Conservation (phyloP, 30 jellyfish, hydroid and myxozoan genomes). For the Turritopsis dohrnii region DNA sequence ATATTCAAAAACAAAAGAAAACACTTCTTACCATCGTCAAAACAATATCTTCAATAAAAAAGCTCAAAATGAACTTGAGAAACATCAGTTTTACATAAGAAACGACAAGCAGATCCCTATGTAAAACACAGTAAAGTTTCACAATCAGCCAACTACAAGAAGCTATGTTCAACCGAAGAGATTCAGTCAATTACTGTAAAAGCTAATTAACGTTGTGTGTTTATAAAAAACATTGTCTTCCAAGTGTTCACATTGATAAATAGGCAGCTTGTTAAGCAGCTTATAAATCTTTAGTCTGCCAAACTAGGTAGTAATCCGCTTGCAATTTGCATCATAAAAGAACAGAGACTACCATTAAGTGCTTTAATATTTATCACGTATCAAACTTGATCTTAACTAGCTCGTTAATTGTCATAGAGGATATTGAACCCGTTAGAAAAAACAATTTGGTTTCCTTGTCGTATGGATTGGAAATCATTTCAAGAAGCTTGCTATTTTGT, state of each 20-base stretch:
- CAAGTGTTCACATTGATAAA: background rate
- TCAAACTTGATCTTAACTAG: background rate
- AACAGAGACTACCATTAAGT: background rate
- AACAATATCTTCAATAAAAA: no score
- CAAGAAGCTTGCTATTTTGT: no score
- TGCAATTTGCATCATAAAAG: background rate
- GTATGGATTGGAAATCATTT: no score
- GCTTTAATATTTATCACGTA: background rate
- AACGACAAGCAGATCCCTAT: background rate
- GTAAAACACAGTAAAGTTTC: background rate
- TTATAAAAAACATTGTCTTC: background rate
- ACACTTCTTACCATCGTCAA: no score
- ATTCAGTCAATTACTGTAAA: background rate
- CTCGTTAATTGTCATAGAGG: background rate
- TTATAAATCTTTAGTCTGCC: background rate
- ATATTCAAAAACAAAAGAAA: no score
- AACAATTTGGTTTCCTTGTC: no score
- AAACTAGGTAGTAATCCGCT: background rate
- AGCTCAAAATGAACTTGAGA: no score
- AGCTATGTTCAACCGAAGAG: background rate
- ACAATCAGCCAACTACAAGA: no score
- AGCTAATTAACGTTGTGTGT: background rate
- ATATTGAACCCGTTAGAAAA: background rate
- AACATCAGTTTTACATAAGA: no score
- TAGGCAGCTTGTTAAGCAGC: background rate